These are phyloP conservation scores for Exephanes ischioxanthus DNA, from an alignment of 2,888 invertebrate genomes.

Conservation along the genomic window DNA sequence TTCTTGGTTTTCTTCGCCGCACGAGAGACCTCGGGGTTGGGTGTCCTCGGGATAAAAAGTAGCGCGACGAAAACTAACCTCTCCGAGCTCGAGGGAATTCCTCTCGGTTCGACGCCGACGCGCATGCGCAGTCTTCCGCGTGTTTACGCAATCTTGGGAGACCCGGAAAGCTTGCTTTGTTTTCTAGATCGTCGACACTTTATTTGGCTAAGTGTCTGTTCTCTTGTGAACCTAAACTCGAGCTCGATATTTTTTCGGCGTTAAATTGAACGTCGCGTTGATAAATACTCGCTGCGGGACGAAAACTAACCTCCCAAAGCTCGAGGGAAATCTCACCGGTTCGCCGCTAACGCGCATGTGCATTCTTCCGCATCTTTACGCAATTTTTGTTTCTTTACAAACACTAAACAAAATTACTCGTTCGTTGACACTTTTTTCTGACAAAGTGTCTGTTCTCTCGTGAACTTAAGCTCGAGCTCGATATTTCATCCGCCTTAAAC, in stretches of 20 bases:
- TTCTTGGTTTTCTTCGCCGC: not conserved
- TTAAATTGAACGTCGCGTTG: too few species aligned
- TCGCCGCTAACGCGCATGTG: slow-evolving; percentile 32
- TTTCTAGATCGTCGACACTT: not conserved
- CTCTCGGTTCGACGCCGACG: slow-evolving; percentile 25
- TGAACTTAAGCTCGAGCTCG: not conserved
- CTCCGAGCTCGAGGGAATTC: slow-evolving; percentile 10
- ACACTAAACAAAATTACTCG: not conserved
- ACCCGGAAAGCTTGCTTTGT: not conserved
- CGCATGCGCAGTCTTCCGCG: slow-evolving; percentile 16
- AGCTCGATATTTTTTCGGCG: not conserved
- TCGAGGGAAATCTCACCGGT: slow-evolving; percentile 2
- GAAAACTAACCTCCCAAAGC: not conserved
- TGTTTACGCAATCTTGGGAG: not conserved
- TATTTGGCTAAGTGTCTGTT: not conserved
- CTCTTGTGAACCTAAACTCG: not conserved
- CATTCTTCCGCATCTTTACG: not conserved
- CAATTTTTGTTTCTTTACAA: not conserved
- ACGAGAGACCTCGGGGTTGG: slow-evolving; percentile 10
- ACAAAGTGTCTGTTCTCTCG: not conserved
- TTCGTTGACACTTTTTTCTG: not conserved
- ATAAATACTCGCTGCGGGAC: not conserved
- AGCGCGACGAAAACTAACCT: slow-evolving; percentile 4
- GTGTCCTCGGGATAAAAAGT: slow-evolving; percentile 9
- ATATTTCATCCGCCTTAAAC: not conserved